A percentile compares a stretch with the other conserved stretches of the same genome.
Conservation (phyloP, 2,797 vertebrate genomes). For the Protosalanx chinensis region DNA sequence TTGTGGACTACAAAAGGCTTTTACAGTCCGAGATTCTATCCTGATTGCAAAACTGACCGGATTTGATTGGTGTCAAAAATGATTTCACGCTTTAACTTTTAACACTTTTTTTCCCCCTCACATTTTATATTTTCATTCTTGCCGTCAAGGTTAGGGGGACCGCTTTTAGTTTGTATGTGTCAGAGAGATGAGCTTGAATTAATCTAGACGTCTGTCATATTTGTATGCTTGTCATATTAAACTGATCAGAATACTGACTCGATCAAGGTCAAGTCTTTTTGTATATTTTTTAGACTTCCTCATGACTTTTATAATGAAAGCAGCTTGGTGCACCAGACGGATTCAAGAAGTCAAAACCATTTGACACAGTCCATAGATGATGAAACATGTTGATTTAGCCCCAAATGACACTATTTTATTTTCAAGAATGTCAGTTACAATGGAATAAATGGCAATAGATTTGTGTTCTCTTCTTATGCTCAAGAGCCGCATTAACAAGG, state of each 20-base stretch:
- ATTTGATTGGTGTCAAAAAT: constrained; percentile 63
- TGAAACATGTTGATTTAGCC: not conserved
- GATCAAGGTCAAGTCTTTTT: constrained; percentile 41
- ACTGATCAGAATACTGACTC: constrained; percentile 27
- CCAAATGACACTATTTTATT: not conserved
- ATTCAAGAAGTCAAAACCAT: not conserved
- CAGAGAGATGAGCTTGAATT: constrained; percentile 47
- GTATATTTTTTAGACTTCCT: constrained; percentile 1
- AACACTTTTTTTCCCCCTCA: constrained; percentile 5
- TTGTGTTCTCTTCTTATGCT: constrained; percentile 1
- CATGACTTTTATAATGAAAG: not conserved
- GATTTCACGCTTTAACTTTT: constrained; percentile 52
- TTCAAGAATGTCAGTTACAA: not conserved
- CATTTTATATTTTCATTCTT: constrained; percentile 23
- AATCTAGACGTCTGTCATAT: constrained; percentile 43
- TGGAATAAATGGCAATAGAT: not conserved
- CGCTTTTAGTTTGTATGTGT: constrained; percentile 35
- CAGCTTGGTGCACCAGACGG: not conserved
- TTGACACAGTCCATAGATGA: not conserved
- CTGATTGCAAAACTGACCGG: constrained; percentile 38
- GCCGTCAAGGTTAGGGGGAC: constrained; percentile 33
- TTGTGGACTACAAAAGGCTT: not conserved
- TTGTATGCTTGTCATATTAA: constrained; percentile 16
- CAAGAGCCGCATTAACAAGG: not conserved
- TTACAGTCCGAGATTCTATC: constrained; percentile 34